Evolutionary conservation across 2,888 invertebrate genomes (phyloP).

Genomic region (Clostera curtula): DNA sequence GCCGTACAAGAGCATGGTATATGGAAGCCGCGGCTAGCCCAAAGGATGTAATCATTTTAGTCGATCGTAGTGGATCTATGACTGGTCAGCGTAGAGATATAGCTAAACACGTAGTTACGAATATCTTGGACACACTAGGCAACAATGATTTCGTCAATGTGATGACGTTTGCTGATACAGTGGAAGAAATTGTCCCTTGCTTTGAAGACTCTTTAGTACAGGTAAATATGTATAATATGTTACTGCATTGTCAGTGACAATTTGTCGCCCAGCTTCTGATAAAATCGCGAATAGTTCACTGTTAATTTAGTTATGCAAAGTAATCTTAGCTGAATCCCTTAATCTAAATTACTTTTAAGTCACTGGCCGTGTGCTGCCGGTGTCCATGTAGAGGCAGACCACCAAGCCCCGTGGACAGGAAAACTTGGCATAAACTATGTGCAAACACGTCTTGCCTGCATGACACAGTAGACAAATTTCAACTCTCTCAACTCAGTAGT

Average conservation of each 20-base stretch:
- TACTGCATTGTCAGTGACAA: neutral
- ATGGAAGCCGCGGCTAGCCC: constrained; percentile 98
- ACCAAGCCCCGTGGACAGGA: no score
- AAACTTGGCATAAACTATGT: no score
- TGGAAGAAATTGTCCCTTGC: constrained; percentile 89
- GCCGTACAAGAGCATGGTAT: constrained; percentile 95
- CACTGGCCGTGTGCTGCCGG: no score
- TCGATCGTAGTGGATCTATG: constrained; percentile 95
- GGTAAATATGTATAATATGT: constrained; percentile 60
- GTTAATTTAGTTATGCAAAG: no score
- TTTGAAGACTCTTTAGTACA: constrained; percentile 93
- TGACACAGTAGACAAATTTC: no score
- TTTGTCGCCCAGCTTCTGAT: no score
- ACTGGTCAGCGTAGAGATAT: constrained; percentile 91
- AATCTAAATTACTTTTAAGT: no score
- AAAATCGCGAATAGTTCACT: no score
- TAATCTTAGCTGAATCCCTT: no score
- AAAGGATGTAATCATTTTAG: constrained; percentile 91
- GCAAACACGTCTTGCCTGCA: no score
- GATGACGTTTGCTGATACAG: constrained; percentile 89
- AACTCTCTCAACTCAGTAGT: no score
- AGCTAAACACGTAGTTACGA: constrained; percentile 89
- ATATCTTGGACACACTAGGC: constrained; percentile 95
- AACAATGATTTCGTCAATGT: constrained; percentile 99
- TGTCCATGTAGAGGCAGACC: no score